phyloP scores from a whole-genome alignment of 2,888 invertebrate species.

The Lasioglossum zephyrum region DNA sequence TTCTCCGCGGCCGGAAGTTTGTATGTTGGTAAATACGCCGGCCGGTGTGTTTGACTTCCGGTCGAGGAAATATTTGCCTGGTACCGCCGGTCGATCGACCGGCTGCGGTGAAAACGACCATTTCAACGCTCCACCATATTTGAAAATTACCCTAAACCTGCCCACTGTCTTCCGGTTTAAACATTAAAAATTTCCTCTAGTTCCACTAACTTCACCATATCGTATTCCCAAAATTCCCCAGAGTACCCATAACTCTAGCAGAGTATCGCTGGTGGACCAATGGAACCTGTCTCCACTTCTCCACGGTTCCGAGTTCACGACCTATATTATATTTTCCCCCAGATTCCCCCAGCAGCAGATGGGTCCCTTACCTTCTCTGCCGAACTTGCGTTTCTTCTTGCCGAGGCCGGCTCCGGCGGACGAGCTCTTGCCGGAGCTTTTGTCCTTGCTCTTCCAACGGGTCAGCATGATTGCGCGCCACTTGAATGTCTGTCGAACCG shows the following conservation, averaged over 20 bases:
- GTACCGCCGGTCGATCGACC: neutral
- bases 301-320: neutral
- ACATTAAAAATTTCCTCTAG: neutral
- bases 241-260: neutral
- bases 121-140: neutral
- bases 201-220: neutral
- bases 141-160: neutral
- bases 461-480: conserved; percentile 88
- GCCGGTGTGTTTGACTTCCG: neutral
- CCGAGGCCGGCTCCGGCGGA: conserved; percentile 85
- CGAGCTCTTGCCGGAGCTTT: conserved; percentile 88
- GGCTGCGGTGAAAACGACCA: neutral
- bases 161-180: too few species aligned
- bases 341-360: neutral
- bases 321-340: neutral
- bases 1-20: neutral
- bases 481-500: conserved; percentile 51
- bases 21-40: neutral
- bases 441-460: conserved; percentile 94
- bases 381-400: conserved; percentile 93
- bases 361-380: conserved; percentile 88
- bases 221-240: neutral
- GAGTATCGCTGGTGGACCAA: neutral
- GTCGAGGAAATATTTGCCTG: neutral
- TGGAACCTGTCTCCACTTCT: neutral